Evolutionary conservation across 1,140 invertebrate species (phyloP), one percentile per base, ranked within the genome.

Genomic region (Harlomillsia oculata): DNA sequence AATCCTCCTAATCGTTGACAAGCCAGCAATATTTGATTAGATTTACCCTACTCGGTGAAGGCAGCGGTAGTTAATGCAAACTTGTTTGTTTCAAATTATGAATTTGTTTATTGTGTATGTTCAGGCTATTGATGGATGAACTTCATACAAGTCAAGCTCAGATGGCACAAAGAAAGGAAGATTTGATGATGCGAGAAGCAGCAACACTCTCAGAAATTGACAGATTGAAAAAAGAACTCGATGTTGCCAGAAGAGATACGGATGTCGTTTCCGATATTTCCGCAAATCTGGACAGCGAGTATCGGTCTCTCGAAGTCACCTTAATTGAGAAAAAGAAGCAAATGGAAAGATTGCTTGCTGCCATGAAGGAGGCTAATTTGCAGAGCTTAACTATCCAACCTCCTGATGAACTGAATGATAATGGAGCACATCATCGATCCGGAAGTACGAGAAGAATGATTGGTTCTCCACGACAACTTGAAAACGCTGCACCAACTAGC

Each of bases 341-440:
- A 74, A 83, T 91, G 20, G 88, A 90, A 65, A 77, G 82, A 60
- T 72, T 93, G 52, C 85, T 91, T 5, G 77, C 83, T 26, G 87
- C 92, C 67, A 89, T 93, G 83, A 90, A 93, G 71, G 86, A 91
- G 69, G 88, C 87, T 1, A 94, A 94, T 73, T 72, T 93, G 28
- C 83, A 89, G 72, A 89, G 85, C 70, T 73, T 93, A 32, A 82
- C 83, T n/a, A 83, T 86, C 56, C 83, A 85, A 39, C 67, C 70
- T 11, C 83, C 85, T 41, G 78, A 90, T 68, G 87, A 57, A 37
- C 36, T 52, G n/a, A 41, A 46, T 4, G 54, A 58, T 49, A 51
- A 72, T 73, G 62, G 66, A 85, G 86, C 86, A 62, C 78, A 83
- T 51, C 81, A 83, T 66, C 87, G 89, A 73, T 82, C 84, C 36